A percentile compares a stretch with the other conserved stretches of the same genome.
Conservation (phyloP, 2,113 vertebrate genomes). For the Myxocyprinus asiaticus region DNA sequence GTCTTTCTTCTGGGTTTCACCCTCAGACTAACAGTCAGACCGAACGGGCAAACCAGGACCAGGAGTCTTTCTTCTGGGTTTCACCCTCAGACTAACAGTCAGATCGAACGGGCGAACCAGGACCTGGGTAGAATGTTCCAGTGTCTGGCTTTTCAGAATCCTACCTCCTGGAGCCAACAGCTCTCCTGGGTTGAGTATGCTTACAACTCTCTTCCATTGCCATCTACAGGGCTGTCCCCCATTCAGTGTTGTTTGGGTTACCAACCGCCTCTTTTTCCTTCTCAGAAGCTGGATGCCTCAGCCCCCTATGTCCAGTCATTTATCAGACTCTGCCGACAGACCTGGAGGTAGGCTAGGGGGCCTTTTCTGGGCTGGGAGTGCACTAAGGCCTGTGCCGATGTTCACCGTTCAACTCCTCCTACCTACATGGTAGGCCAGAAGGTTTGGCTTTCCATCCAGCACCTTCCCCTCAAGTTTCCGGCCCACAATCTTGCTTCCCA, state of each 20-base stretch:
- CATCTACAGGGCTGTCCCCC: background rate
- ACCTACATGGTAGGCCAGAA: no score
- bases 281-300: background rate
- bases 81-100: background rate
- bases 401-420: no score
- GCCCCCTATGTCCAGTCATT: background rate
- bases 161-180: background rate
- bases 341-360: no score
- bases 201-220: background rate
- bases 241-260: constrained; percentile 68
- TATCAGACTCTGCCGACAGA: background rate
- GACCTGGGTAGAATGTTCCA: background rate
- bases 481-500: no score
- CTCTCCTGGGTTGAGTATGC: background rate
- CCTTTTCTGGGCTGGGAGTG: no score
- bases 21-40: no score
- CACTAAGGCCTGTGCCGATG: no score
- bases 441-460: no score
- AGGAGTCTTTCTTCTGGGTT: background rate
- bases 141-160: background rate
- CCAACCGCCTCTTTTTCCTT: constrained; percentile 78
- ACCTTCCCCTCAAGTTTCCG: no score
- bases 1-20: no score
- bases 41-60: no score
- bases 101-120: background rate